Percentiles rank a stretch among this genome's conserved stretches.
Evolutionary conservation across 2,113 vertebrate species (phyloP).

Genomic region (Stigmatopora argus): DNA sequence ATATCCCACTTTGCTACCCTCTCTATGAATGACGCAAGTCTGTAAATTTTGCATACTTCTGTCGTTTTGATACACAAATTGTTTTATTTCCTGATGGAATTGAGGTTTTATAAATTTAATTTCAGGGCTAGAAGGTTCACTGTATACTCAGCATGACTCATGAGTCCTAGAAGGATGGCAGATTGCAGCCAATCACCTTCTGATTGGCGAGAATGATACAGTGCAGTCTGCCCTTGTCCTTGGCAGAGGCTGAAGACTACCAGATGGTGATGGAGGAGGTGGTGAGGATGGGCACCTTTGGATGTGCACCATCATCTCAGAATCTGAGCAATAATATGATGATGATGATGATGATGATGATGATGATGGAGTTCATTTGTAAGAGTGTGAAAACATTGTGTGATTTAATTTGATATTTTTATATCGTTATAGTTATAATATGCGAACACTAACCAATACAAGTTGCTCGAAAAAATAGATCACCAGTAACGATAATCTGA

Average conservation of each 20-base stretch:
- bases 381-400: not conserved
- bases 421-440: too few relatives aligned
- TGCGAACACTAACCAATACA: too few relatives aligned
- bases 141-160: not conserved
- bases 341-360: not conserved
- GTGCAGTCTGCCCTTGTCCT: constrained; percentile 8
- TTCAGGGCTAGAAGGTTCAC: not conserved
- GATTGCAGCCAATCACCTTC: constrained; percentile 12
- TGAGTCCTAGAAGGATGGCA: not conserved
- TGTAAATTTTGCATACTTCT: not conserved
- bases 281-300: not conserved
- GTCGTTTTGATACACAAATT: too few relatives aligned
- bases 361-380: not conserved
- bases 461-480: too few relatives aligned
- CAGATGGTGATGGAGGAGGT: constrained; percentile 8
- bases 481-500: too few relatives aligned
- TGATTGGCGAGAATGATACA: constrained; percentile 9
- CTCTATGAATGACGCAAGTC: not conserved
- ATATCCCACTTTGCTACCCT: too few relatives aligned
- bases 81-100: not conserved
- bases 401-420: not conserved
- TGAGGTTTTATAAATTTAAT: not conserved
- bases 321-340: not conserved
- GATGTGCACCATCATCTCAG: constrained; percentile 2
- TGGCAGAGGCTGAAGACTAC: constrained; percentile 2